Evolutionary conservation across 2,888 invertebrate species (phyloP).

Genomic region (Toxonevra muliebris): DNA sequence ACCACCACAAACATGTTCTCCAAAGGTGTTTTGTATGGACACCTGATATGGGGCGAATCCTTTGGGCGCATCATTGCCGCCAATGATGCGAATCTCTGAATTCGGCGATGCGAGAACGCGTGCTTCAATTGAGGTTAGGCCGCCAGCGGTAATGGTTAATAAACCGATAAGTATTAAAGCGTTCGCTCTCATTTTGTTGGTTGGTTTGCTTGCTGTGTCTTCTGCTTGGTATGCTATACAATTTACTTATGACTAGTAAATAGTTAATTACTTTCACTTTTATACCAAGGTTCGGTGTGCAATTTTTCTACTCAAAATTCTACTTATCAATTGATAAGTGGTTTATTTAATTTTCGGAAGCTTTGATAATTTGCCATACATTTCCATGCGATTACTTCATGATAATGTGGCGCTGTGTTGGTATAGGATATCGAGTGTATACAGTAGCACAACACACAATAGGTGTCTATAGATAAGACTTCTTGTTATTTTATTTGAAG

Average conservation of each 20-base stretch:
- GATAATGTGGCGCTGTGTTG: background rate
- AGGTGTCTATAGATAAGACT: no score
- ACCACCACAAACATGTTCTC: constrained; percentile 60
- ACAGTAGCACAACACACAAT: no score
- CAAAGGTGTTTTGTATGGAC: constrained; percentile 56
- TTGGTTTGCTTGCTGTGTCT: background rate
- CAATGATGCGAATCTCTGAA: constrained; percentile 48
- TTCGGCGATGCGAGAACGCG: background rate
- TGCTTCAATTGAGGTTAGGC: background rate
- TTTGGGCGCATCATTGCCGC: constrained; percentile 46
- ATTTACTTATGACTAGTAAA: constrained; percentile 7
- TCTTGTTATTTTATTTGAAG: no score
- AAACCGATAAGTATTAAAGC: background rate
- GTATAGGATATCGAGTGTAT: no score
- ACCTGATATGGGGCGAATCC: constrained; percentile 59
- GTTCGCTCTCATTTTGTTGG: background rate
- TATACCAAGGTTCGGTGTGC: constrained; percentile 6
- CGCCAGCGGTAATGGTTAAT: constrained; percentile 1
- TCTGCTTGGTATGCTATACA: background rate
- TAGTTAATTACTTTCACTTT: constrained; percentile 19
- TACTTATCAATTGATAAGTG: constrained; percentile 8
- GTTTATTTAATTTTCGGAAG: background rate
- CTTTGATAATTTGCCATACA: background rate
- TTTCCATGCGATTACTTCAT: background rate
- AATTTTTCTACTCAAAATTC: background rate